Evolutionary conservation across 2,888 invertebrate species (phyloP).

Genomic region (Chydorus sphaericus): DNA sequence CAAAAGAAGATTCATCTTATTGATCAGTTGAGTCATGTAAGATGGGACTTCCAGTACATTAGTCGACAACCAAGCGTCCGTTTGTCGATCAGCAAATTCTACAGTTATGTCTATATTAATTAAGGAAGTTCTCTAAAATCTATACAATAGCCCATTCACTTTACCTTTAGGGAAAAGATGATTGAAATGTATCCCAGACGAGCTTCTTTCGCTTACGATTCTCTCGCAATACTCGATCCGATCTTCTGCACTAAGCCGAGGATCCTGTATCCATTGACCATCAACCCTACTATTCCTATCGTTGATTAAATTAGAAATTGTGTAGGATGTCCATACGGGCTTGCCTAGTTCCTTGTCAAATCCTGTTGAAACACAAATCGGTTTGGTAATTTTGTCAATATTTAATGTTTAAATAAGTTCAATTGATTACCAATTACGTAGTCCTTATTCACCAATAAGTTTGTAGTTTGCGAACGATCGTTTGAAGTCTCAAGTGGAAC

Average conservation of each 20-base stretch:
- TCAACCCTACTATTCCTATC: neutral
- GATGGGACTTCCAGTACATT: slow-evolving; percentile 1
- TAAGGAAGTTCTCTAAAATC: too few relatives aligned
- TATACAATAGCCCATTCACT: too few relatives aligned
- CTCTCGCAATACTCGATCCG: too few relatives aligned
- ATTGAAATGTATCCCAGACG: too few relatives aligned
- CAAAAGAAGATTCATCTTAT: neutral
- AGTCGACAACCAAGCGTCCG: neutral
- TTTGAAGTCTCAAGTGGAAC: too few relatives aligned
- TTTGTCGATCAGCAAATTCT: neutral
- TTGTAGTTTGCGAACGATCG: neutral
- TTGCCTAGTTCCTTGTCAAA: neutral
- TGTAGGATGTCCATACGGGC: neutral
- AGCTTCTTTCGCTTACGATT: neutral
- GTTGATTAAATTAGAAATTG: neutral
- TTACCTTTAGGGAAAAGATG: neutral
- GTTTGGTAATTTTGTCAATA: too few relatives aligned
- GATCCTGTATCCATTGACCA: neutral
- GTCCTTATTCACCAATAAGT: neutral
- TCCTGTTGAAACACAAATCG: too few relatives aligned
- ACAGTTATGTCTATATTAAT: too few relatives aligned
- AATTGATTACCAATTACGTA: neutral
- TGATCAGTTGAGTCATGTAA: neutral
- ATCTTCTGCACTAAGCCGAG: neutral
- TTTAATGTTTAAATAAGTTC: too few relatives aligned